A percentile compares a stretch with the other conserved stretches of the same genome.
Evolutionary conservation across 2,113 vertebrate species (phyloP).

Genomic region (Spermophilus dauricus): DNA sequence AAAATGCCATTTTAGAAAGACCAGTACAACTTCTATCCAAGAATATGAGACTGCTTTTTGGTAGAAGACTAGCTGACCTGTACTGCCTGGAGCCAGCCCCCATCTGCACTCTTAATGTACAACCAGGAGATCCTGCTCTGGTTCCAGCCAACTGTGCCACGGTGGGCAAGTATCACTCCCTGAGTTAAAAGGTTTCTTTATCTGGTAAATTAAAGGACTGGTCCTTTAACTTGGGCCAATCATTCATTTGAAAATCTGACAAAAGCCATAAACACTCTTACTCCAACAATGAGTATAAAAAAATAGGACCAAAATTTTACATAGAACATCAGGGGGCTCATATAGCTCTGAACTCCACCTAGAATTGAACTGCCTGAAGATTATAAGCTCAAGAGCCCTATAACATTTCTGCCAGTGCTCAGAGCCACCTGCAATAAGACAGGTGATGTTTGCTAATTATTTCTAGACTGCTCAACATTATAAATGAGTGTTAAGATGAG

Average conservation of each 20-base stretch:
- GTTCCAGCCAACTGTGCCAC: not conserved
- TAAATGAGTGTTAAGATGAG: not conserved
- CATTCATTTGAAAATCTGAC: not conserved
- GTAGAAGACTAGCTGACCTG: not conserved
- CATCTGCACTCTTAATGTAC: not conserved
- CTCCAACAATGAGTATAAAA: not conserved
- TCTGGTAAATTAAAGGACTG: not conserved
- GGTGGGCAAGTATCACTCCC: not conserved
- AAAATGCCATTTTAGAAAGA: constrained; percentile 49
- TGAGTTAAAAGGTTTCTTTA: not conserved
- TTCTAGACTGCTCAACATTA: constrained; percentile 25
- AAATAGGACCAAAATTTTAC: not conserved
- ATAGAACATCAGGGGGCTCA: not conserved
- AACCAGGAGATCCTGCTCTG: not conserved
- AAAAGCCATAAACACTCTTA: constrained; percentile 21
- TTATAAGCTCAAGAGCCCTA: not conserved
- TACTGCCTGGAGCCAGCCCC: not conserved
- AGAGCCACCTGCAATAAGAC: not conserved
- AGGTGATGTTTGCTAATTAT: not conserved
- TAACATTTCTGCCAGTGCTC: not conserved
- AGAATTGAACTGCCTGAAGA: not conserved
- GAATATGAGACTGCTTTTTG: not conserved
- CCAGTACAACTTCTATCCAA: not conserved
- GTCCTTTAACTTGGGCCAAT: not conserved
- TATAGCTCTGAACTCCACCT: not conserved